A percentile compares a stretch with the other conserved stretches of the same genome.
Evolutionary conservation across 2,888 invertebrate species (phyloP).

Genomic region (Polydrusus pterygomalis): DNA sequence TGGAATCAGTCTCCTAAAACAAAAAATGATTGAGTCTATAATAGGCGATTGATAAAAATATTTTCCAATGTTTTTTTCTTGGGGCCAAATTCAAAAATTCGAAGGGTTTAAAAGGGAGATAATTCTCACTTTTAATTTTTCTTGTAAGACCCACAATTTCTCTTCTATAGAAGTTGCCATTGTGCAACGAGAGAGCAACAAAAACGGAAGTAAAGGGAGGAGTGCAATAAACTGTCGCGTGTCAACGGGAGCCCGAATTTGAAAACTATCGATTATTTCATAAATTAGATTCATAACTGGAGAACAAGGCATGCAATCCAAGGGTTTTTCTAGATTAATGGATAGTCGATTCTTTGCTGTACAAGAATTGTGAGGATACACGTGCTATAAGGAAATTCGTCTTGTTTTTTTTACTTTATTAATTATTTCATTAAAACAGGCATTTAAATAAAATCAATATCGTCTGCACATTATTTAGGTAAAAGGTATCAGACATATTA

Average conservation of each 20-base stretch:
- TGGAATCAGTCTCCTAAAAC: conserved; percentile 65
- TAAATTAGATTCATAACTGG: conserved; percentile 65
- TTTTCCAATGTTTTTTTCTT: too few relatives aligned
- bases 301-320: conserved; percentile 62
- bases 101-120: not conserved
- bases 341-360: conserved; percentile 19
- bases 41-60: too few relatives aligned
- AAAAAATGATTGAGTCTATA: conserved; percentile 10
- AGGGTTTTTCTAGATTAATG: conserved; percentile 44
- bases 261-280: conserved; percentile 64
- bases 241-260: conserved; percentile 59
- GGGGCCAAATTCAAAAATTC: too few relatives aligned
- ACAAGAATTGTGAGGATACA: too few relatives aligned
- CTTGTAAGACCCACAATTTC: conserved; percentile 64
- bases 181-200: not conserved
- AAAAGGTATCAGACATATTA: too few relatives aligned
- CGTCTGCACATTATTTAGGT: too few relatives aligned
- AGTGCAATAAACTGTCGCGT: conserved; percentile 64
- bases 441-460: too few relatives aligned
- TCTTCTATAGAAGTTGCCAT: conserved; percentile 61
- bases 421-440: too few relatives aligned
- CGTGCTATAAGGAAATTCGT: too few relatives aligned
- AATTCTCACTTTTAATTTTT: conserved; percentile 65
- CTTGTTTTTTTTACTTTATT: too few relatives aligned
- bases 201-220: conserved; percentile 11